Evolutionary conservation across 2,888 invertebrate genomes (phyloP).

Genomic region (Sympetrum striolatum): DNA sequence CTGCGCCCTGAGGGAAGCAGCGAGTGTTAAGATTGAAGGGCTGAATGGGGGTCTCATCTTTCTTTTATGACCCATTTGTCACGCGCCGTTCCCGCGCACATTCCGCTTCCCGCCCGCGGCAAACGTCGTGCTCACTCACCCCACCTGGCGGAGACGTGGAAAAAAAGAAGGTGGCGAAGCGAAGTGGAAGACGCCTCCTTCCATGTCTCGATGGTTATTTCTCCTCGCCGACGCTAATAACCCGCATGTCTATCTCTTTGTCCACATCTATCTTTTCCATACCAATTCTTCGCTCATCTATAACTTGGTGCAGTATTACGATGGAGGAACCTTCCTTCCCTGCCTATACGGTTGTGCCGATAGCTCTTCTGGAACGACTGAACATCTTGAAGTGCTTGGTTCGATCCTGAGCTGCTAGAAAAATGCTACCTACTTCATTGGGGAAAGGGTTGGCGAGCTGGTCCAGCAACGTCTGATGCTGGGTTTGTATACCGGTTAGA

Average conservation of each 20-base stretch:
- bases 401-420: too few species aligned
- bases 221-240: background rate
- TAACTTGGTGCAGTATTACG: background rate
- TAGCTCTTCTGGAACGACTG: too few species aligned
- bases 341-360: too few species aligned
- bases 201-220: background rate
- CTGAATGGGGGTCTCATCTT: conserved; percentile 38
- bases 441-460: too few species aligned
- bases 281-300: background rate
- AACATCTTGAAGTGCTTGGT: too few species aligned
- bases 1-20: background rate
- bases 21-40: conserved; percentile 3
- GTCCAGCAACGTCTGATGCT: too few species aligned
- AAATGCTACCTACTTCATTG: too few species aligned
- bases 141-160: background rate
- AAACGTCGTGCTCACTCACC: background rate
- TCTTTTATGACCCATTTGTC: conserved; percentile 44
- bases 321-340: background rate
- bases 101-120: conserved; percentile 29
- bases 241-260: background rate
- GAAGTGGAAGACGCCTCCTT: background rate
- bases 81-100: conserved; percentile 34
- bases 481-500: too few species aligned
- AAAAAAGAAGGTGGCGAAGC: background rate
- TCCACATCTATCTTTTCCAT: background rate